phyloP scores from a whole-genome alignment of 2,113 vertebrate species.

The Callithrix jacchus region DNA sequence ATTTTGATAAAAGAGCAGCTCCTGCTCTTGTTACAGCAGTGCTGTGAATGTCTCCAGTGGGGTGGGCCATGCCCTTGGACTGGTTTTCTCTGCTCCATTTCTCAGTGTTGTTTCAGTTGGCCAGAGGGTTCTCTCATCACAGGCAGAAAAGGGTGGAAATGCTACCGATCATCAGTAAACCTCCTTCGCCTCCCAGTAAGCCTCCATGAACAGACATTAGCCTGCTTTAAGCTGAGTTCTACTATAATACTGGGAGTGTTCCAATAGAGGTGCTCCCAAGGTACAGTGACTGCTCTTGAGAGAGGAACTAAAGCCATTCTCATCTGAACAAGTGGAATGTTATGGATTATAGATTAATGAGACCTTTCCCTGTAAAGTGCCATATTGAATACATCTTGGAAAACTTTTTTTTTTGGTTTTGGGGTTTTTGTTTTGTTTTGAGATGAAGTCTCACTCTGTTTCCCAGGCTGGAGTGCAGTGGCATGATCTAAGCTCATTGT shows the following conservation, averaged over 20 bases:
- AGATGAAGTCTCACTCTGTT: too few relatives aligned
- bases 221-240: neutral
- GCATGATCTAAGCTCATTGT: too few relatives aligned
- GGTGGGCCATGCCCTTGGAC: constrained; percentile 1
- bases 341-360: neutral
- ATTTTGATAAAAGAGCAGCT: neutral
- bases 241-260: neutral
- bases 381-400: neutral
- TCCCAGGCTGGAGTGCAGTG: too few relatives aligned
- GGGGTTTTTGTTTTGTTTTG: too few relatives aligned
- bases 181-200: neutral
- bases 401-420: too few relatives aligned
- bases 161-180: neutral
- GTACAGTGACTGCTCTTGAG: neutral
- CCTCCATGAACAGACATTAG: neutral
- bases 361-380: neutral
- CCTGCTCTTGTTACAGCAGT: constrained; percentile 48
- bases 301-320: neutral
- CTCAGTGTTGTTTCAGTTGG: constrained; percentile 49
- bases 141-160: neutral
- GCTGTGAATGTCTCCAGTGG: neutral
- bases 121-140: neutral
- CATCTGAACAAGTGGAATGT: neutral
- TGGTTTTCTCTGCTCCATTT: constrained; percentile 46
- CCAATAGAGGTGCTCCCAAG: neutral